A percentile compares a stretch with the other conserved stretches of the same genome.
These are phyloP conservation scores for Laterallus jamaicensis DNA, from an alignment of 2,113 vertebrate genomes.

Conservation along the genomic window DNA sequence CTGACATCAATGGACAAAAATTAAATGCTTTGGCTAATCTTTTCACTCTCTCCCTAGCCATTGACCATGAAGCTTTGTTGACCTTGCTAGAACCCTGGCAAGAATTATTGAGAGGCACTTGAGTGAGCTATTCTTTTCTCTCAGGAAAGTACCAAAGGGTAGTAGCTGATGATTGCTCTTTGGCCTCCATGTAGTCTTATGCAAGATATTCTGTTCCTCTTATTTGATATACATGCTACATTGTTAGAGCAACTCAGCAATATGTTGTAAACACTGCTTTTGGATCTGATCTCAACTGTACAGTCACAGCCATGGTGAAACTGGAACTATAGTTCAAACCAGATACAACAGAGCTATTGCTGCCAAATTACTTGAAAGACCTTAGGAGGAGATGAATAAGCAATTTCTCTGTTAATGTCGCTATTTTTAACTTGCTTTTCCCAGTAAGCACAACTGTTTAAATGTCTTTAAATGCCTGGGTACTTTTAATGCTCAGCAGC, in stretches of 20 bases:
- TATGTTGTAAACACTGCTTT: not conserved
- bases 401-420: not conserved
- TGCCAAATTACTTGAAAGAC: not conserved
- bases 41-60: conserved; percentile 26
- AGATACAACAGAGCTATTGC: not conserved
- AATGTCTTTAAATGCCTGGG: not conserved
- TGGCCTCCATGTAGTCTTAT: not conserved
- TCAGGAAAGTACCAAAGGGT: conserved; percentile 10
- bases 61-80: conserved; percentile 59
- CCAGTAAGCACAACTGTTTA: not conserved
- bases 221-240: not conserved
- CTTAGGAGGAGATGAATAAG: not conserved
- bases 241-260: not conserved
- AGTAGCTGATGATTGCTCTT: conserved; percentile 43
- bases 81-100: conserved; percentile 42
- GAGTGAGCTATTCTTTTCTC: conserved; percentile 25
- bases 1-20: conserved; percentile 35
- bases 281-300: not conserved
- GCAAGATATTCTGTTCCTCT: conserved; percentile 3
- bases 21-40: conserved; percentile 52
- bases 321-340: not conserved
- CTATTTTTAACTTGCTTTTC: not conserved
- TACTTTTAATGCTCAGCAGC: conserved; percentile 16
- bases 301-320: not conserved
- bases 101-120: conserved; percentile 53